phyloP scores from a whole-genome alignment of 2,888 invertebrate genomes.

The Suillia variegata region DNA sequence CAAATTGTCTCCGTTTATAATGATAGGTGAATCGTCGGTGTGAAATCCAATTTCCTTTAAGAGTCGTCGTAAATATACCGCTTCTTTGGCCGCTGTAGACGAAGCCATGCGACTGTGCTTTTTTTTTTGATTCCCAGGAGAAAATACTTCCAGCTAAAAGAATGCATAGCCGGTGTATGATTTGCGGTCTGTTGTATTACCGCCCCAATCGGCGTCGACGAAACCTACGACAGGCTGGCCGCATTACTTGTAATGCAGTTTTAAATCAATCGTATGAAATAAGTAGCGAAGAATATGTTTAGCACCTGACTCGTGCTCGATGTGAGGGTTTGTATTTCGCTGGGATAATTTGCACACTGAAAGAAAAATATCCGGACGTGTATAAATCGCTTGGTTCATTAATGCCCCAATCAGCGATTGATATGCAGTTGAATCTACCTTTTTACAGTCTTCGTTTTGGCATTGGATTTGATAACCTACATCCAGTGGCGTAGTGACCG shows the following conservation, averaged over 20 bases:
- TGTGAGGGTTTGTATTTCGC: conserved; percentile 11
- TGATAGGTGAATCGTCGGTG: not conserved
- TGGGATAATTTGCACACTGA: conserved; percentile 17
- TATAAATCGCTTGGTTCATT: conserved; percentile 14
- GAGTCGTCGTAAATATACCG: conserved; percentile 15
- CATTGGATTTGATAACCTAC: conserved; percentile 18
- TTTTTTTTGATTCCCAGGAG: conserved; percentile 23
- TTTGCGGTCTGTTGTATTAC: conserved; percentile 14
- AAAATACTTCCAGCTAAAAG: conserved; percentile 16
- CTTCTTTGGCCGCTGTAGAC: conserved; percentile 25
- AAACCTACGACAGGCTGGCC: conserved; percentile 13
- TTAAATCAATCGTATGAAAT: not conserved
- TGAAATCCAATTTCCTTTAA: conserved; percentile 13
- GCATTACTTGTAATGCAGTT: conserved; percentile 12
- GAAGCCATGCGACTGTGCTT: too few relatives aligned
- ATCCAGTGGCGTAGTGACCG: conserved; percentile 9
- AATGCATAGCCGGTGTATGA: conserved; percentile 19
- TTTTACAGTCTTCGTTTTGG: not conserved
- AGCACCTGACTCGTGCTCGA: conserved; percentile 6
- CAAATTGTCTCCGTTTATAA: conserved; percentile 19
- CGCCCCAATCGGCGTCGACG: conserved; percentile 28
- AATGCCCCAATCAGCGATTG: conserved; percentile 11
- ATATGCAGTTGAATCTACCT: conserved; percentile 6
- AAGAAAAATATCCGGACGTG: conserved; percentile 15
- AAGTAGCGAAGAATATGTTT: conserved; percentile 8